phyloP scores from a whole-genome alignment of 2,113 vertebrate species.

The Shinisaurus crocodilurus region DNA sequence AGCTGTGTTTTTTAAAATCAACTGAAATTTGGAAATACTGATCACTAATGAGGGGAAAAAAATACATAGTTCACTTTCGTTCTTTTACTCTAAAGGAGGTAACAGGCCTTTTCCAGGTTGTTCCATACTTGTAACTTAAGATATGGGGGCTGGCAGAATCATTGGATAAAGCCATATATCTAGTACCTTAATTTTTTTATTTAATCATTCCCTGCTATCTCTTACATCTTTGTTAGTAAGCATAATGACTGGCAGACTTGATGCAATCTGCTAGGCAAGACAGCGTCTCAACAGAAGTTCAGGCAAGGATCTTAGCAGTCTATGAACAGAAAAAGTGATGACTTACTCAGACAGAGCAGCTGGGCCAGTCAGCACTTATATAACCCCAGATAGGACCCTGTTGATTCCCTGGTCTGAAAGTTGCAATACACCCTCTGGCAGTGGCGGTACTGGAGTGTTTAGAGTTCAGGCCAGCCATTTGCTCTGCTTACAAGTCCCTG shows the following conservation, averaged over 20 bases:
- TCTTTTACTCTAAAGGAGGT: not conserved
- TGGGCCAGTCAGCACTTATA: not conserved
- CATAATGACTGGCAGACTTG: too few relatives aligned
- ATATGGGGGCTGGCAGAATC: too few relatives aligned
- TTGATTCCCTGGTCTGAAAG: not conserved
- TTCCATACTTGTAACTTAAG: too few relatives aligned
- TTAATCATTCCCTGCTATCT: too few relatives aligned
- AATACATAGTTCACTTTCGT: not conserved
- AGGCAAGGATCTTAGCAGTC: not conserved
- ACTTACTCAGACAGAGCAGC: not conserved
- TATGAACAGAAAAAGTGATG: not conserved
- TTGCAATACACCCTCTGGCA: not conserved
- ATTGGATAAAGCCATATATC: too few relatives aligned
- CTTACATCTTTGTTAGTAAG: too few relatives aligned
- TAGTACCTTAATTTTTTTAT: too few relatives aligned
- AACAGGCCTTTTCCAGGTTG: not conserved
- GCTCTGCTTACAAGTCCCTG: not conserved
- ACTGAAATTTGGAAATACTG: not conserved
- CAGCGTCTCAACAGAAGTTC: not conserved
- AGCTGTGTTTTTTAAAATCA: not conserved
- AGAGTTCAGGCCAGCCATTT: not conserved
- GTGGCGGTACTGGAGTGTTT: not conserved
- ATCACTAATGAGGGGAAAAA: not conserved
- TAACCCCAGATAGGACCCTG: not conserved
- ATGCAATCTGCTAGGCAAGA: too few relatives aligned